Evolutionary conservation across 2,888 invertebrate species (phyloP).

Genomic region (Periphyllus acericola): DNA sequence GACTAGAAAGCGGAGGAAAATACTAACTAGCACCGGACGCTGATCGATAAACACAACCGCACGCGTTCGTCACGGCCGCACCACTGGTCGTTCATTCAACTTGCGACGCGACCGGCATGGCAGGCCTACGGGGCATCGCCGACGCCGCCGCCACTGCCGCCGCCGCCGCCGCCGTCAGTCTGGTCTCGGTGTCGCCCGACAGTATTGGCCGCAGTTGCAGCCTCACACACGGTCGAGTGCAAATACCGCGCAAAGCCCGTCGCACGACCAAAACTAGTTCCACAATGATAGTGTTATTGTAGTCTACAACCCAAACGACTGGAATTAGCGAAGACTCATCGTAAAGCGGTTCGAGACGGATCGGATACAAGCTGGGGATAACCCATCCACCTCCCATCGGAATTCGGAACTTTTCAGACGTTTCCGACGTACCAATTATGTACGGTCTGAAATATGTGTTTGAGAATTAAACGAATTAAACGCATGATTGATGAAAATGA

Average conservation of each 20-base stretch:
- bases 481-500: no score
- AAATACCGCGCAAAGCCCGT: neutral
- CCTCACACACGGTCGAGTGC: neutral
- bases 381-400: no score
- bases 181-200: slow-evolving; percentile 34
- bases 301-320: no score
- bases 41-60: slow-evolving; percentile 41
- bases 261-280: neutral
- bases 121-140: neutral
- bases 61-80: slow-evolving; percentile 59
- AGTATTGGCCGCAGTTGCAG: neutral
- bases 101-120: neutral
- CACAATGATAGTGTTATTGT: no score
- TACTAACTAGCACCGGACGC: neutral
- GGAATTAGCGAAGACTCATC: no score
- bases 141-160: neutral
- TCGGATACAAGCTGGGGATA: no score
- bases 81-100: slow-evolving; percentile 61
- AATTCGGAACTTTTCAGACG: no score
- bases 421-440: no score
- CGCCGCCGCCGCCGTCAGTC: slow-evolving; percentile 1
- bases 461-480: no score
- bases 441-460: no score
- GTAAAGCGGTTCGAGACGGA: no score
- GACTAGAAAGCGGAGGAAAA: neutral